phyloP scores from a whole-genome alignment of 2,113 vertebrate genomes.

The Microcebus lehilahytsara region DNA sequence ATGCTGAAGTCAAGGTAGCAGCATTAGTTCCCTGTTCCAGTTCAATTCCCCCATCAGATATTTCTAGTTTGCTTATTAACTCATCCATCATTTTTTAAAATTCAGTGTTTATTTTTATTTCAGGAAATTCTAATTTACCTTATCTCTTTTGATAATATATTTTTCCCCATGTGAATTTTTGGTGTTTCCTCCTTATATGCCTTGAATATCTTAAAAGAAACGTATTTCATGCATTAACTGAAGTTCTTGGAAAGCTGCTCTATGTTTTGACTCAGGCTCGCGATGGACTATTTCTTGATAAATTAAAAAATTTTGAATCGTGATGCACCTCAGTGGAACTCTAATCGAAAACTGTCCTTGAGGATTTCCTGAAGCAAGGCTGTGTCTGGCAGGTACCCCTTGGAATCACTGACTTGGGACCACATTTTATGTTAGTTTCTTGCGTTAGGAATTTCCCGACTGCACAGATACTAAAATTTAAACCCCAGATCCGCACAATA shows the following conservation, averaged over 20 bases:
- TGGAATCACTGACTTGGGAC: background rate
- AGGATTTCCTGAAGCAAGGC: background rate
- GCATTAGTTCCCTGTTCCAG: background rate
- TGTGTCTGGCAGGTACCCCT: background rate
- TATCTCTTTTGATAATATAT: background rate
- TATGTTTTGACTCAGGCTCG: background rate
- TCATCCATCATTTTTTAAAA: background rate
- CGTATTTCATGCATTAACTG: background rate
- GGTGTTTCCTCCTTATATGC: background rate
- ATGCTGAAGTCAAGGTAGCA: background rate
- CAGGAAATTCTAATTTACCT: background rate
- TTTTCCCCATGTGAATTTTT: background rate
- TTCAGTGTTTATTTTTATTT: background rate
- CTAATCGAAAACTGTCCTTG: background rate
- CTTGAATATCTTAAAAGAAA: background rate
- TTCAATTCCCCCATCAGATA: background rate
- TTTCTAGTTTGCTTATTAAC: background rate
- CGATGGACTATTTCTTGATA: background rate
- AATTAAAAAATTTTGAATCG: background rate
- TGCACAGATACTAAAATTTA: background rate
- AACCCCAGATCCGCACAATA: background rate
- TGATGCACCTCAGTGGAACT: background rate
- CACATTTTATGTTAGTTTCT: background rate
- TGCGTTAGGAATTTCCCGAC: background rate
- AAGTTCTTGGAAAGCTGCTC: background rate